These are phyloP conservation scores for Sebastes trivittatus DNA, from an alignment of 2,797 vertebrate genomes.

Conservation along the genomic window DNA sequence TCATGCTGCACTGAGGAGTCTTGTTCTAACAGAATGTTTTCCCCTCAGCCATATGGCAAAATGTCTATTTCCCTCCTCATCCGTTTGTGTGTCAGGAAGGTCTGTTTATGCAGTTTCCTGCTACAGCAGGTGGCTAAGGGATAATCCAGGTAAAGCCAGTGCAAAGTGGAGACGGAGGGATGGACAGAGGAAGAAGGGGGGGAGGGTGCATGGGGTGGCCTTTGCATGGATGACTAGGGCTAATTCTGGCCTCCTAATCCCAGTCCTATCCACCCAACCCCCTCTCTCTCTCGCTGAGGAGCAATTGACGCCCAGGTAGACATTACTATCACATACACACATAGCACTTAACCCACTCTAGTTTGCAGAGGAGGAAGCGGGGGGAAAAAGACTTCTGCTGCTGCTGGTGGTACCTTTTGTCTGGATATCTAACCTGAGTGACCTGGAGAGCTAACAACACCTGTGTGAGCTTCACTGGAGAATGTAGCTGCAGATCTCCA, in stretches of 20 bases:
- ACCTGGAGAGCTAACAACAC: slow-evolving; percentile 51
- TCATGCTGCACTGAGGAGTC: background rate
- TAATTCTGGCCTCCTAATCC: slow-evolving; percentile 90
- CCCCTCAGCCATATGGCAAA: slow-evolving; percentile 32
- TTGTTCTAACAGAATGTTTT: slow-evolving; percentile 15
- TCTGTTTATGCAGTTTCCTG: slow-evolving; percentile 65
- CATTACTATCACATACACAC: slow-evolving; percentile 43
- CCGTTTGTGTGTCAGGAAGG: slow-evolving; percentile 36
- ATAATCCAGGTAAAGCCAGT: slow-evolving; percentile 92
- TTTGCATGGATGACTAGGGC: slow-evolving; percentile 79
- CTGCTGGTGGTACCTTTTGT: background rate
- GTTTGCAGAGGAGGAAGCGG: slow-evolving; percentile 17
- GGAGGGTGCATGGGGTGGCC: slow-evolving; percentile 61
- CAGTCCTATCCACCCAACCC: slow-evolving; percentile 62
- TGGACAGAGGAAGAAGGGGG: slow-evolving; percentile 44
- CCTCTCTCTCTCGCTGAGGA: slow-evolving; percentile 60
- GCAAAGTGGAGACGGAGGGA: slow-evolving; percentile 76
- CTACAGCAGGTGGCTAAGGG: slow-evolving; percentile 86
- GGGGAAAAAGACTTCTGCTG: background rate
- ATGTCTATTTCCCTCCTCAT: background rate
- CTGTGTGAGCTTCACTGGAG: slow-evolving; percentile 63
- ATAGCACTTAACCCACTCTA: slow-evolving; percentile 20
- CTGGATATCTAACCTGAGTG: slow-evolving; percentile 25
- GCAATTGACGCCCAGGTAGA: slow-evolving; percentile 66
- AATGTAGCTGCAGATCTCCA: slow-evolving; percentile 77